Percentiles rank a stretch among this genome's conserved stretches.
These are phyloP conservation scores for Gouania willdenowi DNA, from an alignment of 2,797 vertebrate species.

Conservation along the genomic window DNA sequence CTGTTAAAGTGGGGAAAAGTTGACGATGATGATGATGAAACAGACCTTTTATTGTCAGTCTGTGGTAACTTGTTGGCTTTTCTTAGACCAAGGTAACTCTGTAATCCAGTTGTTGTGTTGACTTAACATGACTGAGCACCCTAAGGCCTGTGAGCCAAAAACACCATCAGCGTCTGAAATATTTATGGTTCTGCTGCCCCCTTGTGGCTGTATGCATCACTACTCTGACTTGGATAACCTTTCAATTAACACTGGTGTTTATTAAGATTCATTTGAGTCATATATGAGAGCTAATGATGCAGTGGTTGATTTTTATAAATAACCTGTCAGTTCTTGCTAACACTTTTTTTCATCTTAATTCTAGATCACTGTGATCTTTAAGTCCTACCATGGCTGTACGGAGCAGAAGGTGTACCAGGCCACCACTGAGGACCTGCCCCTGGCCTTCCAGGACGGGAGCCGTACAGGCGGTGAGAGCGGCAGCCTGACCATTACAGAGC, in stretches of 20 bases:
- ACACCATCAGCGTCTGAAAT: conserved; percentile 10
- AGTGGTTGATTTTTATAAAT: background rate
- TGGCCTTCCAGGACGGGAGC: conserved; percentile 79
- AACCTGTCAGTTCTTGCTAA: too few relatives aligned
- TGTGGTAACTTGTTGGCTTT: background rate
- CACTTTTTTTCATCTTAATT: too few relatives aligned
- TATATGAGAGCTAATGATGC: too few relatives aligned
- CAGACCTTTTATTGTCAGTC: background rate
- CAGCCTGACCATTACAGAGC: conserved; percentile 74
- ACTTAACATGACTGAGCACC: too few relatives aligned
- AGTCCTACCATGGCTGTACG: conserved; percentile 79
- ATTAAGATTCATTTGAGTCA: too few relatives aligned
- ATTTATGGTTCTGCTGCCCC: conserved; percentile 62
- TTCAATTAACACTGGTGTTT: too few relatives aligned
- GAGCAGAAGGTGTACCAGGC: conserved; percentile 86
- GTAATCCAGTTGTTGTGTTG: too few relatives aligned
- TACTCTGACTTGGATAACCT: conserved; percentile 4
- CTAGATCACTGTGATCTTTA: conserved; percentile 85
- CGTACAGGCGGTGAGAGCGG: conserved; percentile 70
- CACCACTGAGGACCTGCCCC: conserved; percentile 77
- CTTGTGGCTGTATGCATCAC: conserved; percentile 47
- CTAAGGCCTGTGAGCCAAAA: background rate
- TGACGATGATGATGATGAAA: background rate
- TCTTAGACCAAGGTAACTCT: background rate
- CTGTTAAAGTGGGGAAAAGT: conserved; percentile 1